Evolutionary conservation across 2,797 vertebrate genomes (phyloP).

Genomic region (Linurgus olivaceus): DNA sequence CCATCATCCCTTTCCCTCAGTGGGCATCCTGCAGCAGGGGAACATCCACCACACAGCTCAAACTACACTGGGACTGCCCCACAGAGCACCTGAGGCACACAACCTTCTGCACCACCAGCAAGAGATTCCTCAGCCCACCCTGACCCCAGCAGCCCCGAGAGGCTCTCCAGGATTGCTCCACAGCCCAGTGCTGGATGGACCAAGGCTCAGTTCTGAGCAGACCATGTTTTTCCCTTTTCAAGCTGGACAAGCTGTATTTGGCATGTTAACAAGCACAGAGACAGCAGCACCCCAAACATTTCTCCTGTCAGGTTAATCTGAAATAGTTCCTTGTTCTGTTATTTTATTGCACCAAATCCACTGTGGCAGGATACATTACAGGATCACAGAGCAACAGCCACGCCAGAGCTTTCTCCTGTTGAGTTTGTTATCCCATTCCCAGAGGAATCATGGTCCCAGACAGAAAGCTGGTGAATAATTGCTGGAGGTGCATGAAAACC

Average conservation of each 20-base stretch:
- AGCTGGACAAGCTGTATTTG: not conserved
- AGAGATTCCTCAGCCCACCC: not conserved
- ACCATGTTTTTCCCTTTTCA: not conserved
- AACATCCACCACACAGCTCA: not conserved
- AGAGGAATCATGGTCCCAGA: not conserved
- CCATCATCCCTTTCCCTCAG: not conserved
- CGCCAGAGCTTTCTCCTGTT: not conserved
- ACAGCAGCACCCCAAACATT: not conserved
- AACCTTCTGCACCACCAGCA: not conserved
- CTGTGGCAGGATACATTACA: not conserved
- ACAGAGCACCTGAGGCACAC: not conserved
- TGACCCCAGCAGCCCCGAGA: not conserved
- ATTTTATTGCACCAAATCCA: conserved; percentile 9
- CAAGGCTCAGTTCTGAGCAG: not conserved
- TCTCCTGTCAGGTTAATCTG: not conserved
- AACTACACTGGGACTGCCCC: not conserved
- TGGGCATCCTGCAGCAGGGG: rapidly evolving
- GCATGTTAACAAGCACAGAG: not conserved
- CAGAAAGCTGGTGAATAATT: not conserved
- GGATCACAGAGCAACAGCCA: not conserved
- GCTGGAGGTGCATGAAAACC: not conserved
- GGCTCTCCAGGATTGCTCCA: not conserved
- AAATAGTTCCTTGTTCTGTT: not conserved
- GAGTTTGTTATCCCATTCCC: not conserved
- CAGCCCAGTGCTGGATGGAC: not conserved